Conservation (phyloP, 2,888 invertebrate species). For the Thumatha senex region DNA sequence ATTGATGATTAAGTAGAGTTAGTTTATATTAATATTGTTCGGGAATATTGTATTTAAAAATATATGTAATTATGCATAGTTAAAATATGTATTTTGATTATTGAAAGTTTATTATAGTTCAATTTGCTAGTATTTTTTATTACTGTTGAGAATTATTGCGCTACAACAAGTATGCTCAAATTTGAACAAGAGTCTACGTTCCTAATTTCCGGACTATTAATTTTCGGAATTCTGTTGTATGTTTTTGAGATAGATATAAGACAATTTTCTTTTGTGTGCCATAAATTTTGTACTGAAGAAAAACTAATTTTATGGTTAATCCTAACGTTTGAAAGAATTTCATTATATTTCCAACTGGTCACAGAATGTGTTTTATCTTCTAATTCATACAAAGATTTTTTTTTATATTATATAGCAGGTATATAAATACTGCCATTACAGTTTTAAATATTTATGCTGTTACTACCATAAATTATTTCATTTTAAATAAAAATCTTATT, state of each 20-base stretch:
- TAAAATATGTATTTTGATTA: not conserved
- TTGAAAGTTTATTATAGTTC: not conserved
- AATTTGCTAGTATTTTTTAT: not conserved
- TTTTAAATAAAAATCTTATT: conserved; percentile 50
- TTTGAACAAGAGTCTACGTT: conserved; percentile 15
- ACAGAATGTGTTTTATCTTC: not conserved
- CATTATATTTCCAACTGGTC: not conserved
- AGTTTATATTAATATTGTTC: conserved; percentile 19
- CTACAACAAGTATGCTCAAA: not conserved
- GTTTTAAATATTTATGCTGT: conserved; percentile 37
- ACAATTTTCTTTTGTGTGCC: conserved; percentile 47
- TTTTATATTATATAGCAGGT: conserved; percentile 25
- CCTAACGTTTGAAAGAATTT: no score
- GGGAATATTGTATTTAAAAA: conserved; percentile 18
- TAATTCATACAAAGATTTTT: conserved; percentile 4
- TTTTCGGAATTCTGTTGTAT: conserved; percentile 3
- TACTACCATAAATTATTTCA: conserved; percentile 41
- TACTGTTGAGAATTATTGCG: not conserved
- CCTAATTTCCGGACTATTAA: conserved; percentile 11
- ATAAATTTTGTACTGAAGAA: conserved; percentile 35
- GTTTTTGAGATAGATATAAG: conserved; percentile 14
- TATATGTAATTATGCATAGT: not conserved
- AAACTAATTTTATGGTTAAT: not conserved
- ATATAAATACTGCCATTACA: conserved; percentile 32
- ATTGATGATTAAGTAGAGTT: conserved; percentile 8